Conservation (phyloP, 1,140 invertebrate genomes). For the Copidosoma floridanum region DNA sequence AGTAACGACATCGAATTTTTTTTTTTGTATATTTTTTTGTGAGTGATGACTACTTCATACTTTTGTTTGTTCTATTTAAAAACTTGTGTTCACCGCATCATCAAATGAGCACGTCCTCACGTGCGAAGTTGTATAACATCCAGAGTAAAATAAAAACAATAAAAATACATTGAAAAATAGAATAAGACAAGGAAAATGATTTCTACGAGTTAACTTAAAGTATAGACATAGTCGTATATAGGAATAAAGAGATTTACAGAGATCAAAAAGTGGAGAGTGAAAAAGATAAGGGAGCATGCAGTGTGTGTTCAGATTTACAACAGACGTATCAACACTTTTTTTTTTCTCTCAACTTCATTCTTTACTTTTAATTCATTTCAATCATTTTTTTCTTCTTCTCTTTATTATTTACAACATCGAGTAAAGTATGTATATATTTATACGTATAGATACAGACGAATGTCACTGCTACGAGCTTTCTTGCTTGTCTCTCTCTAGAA, state of each 20-base stretch:
- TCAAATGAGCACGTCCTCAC: background rate
- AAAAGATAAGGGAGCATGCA: conserved; percentile 16
- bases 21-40: too few species aligned
- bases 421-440: conserved; percentile 27
- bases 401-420: conserved; percentile 31
- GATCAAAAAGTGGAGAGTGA: background rate
- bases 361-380: too few species aligned
- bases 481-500: conserved; percentile 21
- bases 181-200: background rate
- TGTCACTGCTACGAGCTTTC: conserved; percentile 27
- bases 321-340: conserved; percentile 13
- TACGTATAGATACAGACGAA: conserved; percentile 25
- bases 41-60: too few species aligned
- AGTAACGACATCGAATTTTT: conserved; percentile 36
- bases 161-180: background rate
- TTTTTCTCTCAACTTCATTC: too few species aligned
- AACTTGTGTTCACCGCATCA: background rate
- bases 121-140: too few species aligned
- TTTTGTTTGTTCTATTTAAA: background rate
- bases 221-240: background rate
- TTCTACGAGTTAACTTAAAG: background rate
- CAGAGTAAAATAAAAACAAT: background rate
- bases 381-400: conserved; percentile 8
- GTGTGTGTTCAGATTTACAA: conserved; percentile 7
- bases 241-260: background rate